Evolutionary conservation across 2,888 invertebrate genomes (phyloP).

Genomic region (Ischnura elegans): DNA sequence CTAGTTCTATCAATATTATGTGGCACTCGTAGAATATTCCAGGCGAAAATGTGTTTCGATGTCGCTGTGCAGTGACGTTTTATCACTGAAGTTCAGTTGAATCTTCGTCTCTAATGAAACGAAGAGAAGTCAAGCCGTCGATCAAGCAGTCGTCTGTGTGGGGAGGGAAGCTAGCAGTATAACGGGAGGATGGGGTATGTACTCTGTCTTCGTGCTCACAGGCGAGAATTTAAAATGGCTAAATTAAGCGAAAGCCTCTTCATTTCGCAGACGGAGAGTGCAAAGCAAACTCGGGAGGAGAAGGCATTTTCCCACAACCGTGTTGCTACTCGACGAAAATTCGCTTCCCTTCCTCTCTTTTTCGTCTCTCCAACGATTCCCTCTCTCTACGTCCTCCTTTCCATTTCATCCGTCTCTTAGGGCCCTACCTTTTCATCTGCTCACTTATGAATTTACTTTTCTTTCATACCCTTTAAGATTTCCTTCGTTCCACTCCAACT

Average conservation of each 20-base stretch:
- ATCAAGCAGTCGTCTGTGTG: not conserved
- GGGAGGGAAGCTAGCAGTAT: not conserved
- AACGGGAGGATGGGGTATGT: not conserved
- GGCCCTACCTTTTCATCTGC: not conserved
- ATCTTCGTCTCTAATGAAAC: not conserved
- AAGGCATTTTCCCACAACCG: not conserved
- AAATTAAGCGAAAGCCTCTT: constrained; percentile 29
- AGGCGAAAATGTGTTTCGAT: too few relatives aligned
- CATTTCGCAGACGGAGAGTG: not conserved
- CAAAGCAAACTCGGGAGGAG: constrained; percentile 4
- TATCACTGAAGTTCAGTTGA: not conserved
- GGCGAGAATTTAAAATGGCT: not conserved
- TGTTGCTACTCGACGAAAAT: constrained; percentile 1
- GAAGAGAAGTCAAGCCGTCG: not conserved
- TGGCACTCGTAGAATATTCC: too few relatives aligned
- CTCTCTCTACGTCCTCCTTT: not conserved
- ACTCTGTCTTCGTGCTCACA: not conserved
- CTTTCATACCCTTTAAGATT: not conserved
- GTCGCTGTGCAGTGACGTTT: not conserved
- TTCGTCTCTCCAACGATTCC: not conserved
- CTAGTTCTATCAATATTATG: too few relatives aligned
- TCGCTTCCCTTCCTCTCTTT: not conserved
- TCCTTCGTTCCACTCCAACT: not conserved
- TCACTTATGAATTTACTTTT: not conserved
- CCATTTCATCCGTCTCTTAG: not conserved